Conservation (phyloP, 2,113 vertebrate genomes). For the Tyrannus savana region DNA sequence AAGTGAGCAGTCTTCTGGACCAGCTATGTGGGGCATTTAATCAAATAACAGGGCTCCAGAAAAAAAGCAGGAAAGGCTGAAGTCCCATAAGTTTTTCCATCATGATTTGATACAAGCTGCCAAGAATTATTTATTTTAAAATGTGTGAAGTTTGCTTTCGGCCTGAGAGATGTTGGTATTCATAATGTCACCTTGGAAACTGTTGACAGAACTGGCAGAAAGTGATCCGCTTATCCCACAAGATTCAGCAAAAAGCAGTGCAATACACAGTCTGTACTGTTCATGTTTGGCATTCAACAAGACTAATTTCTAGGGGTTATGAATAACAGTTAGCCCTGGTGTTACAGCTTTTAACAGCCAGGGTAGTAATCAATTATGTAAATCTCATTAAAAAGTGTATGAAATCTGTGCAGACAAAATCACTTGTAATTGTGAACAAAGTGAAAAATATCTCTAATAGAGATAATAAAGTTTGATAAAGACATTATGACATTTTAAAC, state of each 20-base stretch:
- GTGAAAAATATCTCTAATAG: background rate
- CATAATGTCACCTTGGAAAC: background rate
- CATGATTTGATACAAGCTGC: background rate
- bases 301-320: background rate
- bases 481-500: background rate
- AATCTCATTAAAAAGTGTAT: background rate
- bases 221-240: background rate
- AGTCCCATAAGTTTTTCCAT: background rate
- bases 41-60: background rate
- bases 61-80: background rate
- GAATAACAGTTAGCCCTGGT: background rate
- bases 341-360: background rate
- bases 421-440: background rate
- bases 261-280: background rate
- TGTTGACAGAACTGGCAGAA: slow-evolving; percentile 20
- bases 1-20: background rate
- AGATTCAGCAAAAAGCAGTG: background rate
- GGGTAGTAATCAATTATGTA: background rate
- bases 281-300: background rate
- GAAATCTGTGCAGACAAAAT: background rate
- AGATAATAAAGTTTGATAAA: background rate
- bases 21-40: background rate
- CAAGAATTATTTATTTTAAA: slow-evolving; percentile 40
- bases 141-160: slow-evolving; percentile 23
- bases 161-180: slow-evolving; percentile 29